These are phyloP conservation scores for Eupithecia tripunctaria DNA, from an alignment of 2,888 invertebrate genomes.

Conservation along the genomic window DNA sequence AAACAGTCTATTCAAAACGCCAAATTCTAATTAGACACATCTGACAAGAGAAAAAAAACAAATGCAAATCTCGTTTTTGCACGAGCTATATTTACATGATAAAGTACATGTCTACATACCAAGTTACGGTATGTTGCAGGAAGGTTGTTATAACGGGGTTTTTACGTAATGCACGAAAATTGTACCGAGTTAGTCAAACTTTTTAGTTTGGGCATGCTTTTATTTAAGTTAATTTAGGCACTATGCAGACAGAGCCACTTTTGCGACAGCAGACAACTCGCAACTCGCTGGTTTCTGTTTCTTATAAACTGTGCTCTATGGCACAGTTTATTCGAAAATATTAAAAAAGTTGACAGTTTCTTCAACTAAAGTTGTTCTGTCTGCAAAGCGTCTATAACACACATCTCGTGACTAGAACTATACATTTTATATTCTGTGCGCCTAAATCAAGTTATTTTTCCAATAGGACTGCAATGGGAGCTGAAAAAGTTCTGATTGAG, in stretches of 20 bases:
- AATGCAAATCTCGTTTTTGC: slow-evolving; percentile 38
- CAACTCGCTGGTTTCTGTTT: no score
- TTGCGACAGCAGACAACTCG: no score
- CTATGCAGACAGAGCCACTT: no score
- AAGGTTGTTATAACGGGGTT: neutral
- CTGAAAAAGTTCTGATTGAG: slow-evolving; percentile 15
- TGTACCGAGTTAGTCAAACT: neutral
- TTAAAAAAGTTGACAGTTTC: no score
- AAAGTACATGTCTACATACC: slow-evolving; percentile 32
- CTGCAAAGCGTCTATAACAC: neutral
- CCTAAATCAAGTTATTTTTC: slow-evolving; percentile 1
- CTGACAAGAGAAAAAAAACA: slow-evolving; percentile 51
- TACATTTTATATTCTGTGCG: neutral
- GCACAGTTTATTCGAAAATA: no score
- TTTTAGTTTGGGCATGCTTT: neutral
- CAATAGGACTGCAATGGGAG: neutral
- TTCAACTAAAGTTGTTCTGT: no score
- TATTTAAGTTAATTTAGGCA: neutral
- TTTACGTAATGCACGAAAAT: neutral
- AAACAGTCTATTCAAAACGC: slow-evolving; percentile 42
- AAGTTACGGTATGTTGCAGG: slow-evolving; percentile 44
- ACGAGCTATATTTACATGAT: slow-evolving; percentile 51
- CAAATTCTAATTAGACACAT: slow-evolving; percentile 54
- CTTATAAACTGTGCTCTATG: no score
- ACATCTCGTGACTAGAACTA: neutral